Evolutionary conservation across 2,797 vertebrate genomes (phyloP).

Genomic region (Hozukius guyotensis): DNA sequence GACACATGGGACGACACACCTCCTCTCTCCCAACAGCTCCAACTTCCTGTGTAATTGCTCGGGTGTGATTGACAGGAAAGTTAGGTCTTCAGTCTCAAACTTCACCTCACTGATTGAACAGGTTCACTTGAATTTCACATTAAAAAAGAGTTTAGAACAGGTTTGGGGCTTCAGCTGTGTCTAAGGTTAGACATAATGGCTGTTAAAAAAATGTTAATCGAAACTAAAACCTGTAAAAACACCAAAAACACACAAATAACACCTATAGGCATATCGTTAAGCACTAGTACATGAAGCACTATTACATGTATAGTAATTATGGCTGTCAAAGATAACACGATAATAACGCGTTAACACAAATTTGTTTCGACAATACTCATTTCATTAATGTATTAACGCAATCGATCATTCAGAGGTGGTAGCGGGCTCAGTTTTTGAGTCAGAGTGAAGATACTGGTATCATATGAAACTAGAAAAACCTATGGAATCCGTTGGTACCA

Average conservation of each 20-base stretch:
- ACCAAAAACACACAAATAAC: not conserved
- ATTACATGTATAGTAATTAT: not conserved
- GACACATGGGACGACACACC: slow-evolving; percentile 25
- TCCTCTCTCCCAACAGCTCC: slow-evolving; percentile 21
- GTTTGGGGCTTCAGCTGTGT: not conserved
- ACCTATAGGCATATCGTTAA: not conserved
- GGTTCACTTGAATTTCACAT: not conserved
- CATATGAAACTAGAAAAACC: no score
- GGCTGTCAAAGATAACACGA: no score
- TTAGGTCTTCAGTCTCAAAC: slow-evolving; percentile 19
- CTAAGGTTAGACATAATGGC: not conserved
- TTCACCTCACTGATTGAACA: slow-evolving; percentile 5
- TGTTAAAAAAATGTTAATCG: not conserved
- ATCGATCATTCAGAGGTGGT: no score
- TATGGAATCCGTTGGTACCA: fast-evolving
- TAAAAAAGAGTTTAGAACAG: not conserved
- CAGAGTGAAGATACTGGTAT: no score
- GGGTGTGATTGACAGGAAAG: slow-evolving; percentile 41
- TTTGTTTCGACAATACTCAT: no score
- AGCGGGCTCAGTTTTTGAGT: no score
- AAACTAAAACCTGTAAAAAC: not conserved
- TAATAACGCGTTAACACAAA: no score
- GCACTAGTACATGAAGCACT: not conserved
- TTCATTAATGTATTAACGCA: no score
- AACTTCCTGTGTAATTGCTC: slow-evolving; percentile 41